Conservation (phyloP, 2,888 invertebrate genomes). For the Leptopterna dolabrata region DNA sequence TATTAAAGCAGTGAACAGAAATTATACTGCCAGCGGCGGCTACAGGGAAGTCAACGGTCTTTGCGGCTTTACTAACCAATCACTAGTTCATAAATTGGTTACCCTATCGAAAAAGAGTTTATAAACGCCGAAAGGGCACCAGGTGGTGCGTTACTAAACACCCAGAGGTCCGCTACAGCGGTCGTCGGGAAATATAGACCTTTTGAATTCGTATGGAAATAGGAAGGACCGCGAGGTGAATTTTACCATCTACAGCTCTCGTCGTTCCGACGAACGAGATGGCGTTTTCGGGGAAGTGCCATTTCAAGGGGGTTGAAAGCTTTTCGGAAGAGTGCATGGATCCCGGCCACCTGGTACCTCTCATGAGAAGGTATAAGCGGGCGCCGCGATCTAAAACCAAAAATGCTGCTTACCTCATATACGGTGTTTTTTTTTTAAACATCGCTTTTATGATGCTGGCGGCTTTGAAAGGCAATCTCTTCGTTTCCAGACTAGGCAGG, state of each 20-base stretch:
- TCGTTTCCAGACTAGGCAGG: not conserved
- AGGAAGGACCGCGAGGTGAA: not conserved
- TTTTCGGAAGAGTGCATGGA: not conserved
- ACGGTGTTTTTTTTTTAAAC: not conserved
- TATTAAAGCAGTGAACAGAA: not conserved
- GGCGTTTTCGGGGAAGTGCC: not conserved
- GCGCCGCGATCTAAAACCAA: not conserved
- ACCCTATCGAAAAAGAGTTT: not conserved
- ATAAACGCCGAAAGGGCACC: not conserved
- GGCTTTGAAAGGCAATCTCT: not conserved
- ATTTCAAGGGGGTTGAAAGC: not conserved
- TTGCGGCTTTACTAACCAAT: conserved; percentile 29
- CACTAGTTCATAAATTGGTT: conserved; percentile 31
- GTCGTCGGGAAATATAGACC: not conserved
- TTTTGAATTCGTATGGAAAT: not conserved
- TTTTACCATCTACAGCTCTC: not conserved
- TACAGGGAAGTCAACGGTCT: not conserved
- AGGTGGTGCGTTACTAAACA: conserved; percentile 3
- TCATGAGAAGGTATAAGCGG: not conserved
- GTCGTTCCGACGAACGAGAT: not conserved
- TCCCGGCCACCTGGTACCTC: not conserved
- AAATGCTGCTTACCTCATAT: not conserved
- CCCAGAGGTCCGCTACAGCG: not conserved
- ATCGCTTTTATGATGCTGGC: not conserved
- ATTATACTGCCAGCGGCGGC: not conserved